phyloP scores from a whole-genome alignment of 2,113 vertebrate genomes.

The Oxyura jamaicensis region DNA sequence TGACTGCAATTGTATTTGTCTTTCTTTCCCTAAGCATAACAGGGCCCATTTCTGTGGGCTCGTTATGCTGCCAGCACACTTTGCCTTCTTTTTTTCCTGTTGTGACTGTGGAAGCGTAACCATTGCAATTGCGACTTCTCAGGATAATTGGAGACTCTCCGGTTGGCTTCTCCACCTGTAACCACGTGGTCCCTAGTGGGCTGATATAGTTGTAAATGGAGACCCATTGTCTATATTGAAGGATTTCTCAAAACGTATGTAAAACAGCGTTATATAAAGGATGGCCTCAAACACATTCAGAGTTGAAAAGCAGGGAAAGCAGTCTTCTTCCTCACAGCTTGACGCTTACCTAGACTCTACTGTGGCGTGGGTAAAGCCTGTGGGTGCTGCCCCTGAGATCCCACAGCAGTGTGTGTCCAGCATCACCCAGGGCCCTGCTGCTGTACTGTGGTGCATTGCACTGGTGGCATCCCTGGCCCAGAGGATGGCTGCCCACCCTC shows the following conservation, averaged over 20 bases:
- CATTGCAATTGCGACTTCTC: background rate
- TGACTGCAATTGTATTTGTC: background rate
- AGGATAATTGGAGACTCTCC: constrained; percentile 43
- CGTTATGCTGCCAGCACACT: constrained; percentile 11
- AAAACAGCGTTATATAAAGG: background rate
- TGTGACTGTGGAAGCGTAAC: background rate
- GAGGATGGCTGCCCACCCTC: background rate
- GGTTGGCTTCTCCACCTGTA: constrained; percentile 1
- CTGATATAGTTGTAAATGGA: background rate
- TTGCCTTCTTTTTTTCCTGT: constrained; percentile 5
- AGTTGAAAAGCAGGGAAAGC: background rate
- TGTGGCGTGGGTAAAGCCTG: background rate
- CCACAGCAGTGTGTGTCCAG: accelerated
- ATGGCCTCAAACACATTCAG: background rate
- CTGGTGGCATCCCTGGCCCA: accelerated
- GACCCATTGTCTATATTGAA: background rate
- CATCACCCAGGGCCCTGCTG: background rate
- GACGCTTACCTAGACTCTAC: background rate
- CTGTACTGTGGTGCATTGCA: background rate
- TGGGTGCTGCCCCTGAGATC: background rate
- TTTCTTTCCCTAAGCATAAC: background rate
- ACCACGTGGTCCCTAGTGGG: background rate
- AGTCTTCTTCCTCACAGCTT: background rate
- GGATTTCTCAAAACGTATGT: constrained; percentile 2
- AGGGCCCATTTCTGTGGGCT: background rate